Evolutionary conservation across 2,888 invertebrate genomes (phyloP).

Genomic region (Agonopterix heracliana): DNA sequence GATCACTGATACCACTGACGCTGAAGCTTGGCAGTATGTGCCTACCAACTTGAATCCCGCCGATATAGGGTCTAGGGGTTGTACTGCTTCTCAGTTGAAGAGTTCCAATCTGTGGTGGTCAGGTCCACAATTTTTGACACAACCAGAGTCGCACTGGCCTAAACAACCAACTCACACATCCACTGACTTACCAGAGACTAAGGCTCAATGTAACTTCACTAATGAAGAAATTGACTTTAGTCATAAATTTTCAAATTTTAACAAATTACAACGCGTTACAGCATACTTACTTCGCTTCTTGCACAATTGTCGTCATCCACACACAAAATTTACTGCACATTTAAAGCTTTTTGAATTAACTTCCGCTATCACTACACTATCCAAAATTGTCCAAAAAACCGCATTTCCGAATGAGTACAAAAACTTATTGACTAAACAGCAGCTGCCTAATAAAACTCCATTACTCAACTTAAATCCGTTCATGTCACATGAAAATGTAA

Average conservation of each 20-base stretch:
- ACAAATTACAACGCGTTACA: not conserved
- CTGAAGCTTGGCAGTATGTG: not conserved
- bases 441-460: not conserved
- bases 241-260: not conserved
- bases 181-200: not conserved
- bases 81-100: not conserved
- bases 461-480: not conserved
- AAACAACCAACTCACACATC: not conserved
- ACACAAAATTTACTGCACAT: not conserved
- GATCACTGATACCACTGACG: slow-evolving; percentile 7
- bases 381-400: not conserved
- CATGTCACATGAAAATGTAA: not conserved
- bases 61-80: not conserved
- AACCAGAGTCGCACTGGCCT: not conserved
- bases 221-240: not conserved
- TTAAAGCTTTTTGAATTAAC: not conserved
- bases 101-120: not conserved
- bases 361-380: not conserved
- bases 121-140: not conserved
- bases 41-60: not conserved
- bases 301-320: not conserved
- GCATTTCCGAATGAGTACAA: not conserved
- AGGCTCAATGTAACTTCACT: not conserved
- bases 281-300: not conserved
- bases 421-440: not conserved